Conservation (phyloP, 92 coral and sea anemone genomes). For the Heteractis magnifica region DNA sequence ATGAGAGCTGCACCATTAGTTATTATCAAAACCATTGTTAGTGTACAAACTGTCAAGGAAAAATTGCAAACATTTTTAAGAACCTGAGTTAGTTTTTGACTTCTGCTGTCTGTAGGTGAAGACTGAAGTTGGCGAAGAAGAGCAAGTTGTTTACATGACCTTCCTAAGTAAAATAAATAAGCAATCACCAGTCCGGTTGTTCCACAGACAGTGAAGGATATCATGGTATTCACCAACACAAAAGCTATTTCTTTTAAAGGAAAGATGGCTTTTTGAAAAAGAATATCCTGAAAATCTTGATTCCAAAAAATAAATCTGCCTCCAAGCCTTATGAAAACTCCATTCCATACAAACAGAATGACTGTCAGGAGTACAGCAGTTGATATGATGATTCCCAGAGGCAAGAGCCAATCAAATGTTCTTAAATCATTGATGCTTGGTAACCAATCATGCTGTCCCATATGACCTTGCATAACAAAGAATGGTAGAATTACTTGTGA, state of each 20-base stretch:
- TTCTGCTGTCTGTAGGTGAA: conserved; percentile 27
- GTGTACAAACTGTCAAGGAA: conserved; percentile 56
- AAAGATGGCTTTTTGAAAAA: conserved; percentile 13
- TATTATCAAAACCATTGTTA: conserved; percentile 44
- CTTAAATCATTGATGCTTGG: conserved; percentile 70
- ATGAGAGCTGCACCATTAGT: conserved; percentile 60
- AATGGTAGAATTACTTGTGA: conserved; percentile 74
- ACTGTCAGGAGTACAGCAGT: conserved; percentile 64
- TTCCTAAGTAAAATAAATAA: conserved; percentile 58
- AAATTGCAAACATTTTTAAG: conserved; percentile 58
- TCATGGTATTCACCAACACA: conserved; percentile 26
- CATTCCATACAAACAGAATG: conserved; percentile 73
- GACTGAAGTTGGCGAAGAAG: conserved; percentile 42
- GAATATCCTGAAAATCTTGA: conserved; percentile 30
- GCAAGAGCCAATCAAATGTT: conserved; percentile 82
- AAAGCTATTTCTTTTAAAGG: conserved; percentile 47
- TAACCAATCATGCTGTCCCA: conserved; percentile 82
- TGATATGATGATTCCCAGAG: conserved; percentile 56
- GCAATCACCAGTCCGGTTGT: conserved; percentile 54
- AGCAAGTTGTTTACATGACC: conserved; percentile 58
- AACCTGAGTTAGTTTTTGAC: conserved; percentile 21
- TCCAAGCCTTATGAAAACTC: conserved; percentile 53
- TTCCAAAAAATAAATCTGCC: conserved; percentile 57
- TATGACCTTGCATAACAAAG: conserved; percentile 56
- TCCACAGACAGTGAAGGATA: conserved; percentile 71